Base-by-base conservation (phyloP, 2,797 vertebrate genomes). In the Diceros bicornis region DNA sequence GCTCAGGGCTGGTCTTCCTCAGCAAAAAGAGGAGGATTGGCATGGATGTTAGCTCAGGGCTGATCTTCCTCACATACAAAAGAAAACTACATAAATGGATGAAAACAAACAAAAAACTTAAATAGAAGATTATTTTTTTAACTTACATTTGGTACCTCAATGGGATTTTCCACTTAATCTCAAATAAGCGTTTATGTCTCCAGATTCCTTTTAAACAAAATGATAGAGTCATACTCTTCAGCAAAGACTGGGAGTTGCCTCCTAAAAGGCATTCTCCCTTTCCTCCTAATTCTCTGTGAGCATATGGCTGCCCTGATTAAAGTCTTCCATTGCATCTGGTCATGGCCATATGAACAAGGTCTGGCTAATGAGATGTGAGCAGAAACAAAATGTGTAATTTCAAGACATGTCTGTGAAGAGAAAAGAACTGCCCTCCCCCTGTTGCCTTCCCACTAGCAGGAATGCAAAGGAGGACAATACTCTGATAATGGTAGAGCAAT, bases 161-260 rank as follows among this genome's bases (percentile, higher is more conserved):
- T 75, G 25, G 41, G 55, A 78, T 78, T 88, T 91, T 52, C 84
- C 61, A 94, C 21, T 84, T 95, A 52, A 71, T 71, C 50, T 47
- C 55, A 74, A 68, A 34, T 27, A 62, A 61, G 34, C 55, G 8
- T 89, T 72, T n/a, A 59, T 62, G 44, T 90, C 66, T 89, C 69
- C 9, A 72, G 68, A 71, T 82, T 72, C 55, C 37, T 77, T 84
- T 77, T 78, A n/a, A 89, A 64, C 23, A 32, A 92, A 93, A 79
- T 50, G 13, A 91, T 44, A 62, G 78, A 71, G n/a, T 32, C 55
- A 86, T 44, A 82, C 16, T 47, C 9, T 11, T 72, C 44, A 79
- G 52, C 25, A 94, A 52, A 95, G 27, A 74, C 21, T 47, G 0
- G 32, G 66, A 92, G 25, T 3, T 50, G 50, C 66, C 50, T 84